Evolutionary conservation across 2,797 vertebrate genomes (phyloP), one percentile per base, ranked within the genome.

Genomic region (Pipistrellus pygmaeus): DNA sequence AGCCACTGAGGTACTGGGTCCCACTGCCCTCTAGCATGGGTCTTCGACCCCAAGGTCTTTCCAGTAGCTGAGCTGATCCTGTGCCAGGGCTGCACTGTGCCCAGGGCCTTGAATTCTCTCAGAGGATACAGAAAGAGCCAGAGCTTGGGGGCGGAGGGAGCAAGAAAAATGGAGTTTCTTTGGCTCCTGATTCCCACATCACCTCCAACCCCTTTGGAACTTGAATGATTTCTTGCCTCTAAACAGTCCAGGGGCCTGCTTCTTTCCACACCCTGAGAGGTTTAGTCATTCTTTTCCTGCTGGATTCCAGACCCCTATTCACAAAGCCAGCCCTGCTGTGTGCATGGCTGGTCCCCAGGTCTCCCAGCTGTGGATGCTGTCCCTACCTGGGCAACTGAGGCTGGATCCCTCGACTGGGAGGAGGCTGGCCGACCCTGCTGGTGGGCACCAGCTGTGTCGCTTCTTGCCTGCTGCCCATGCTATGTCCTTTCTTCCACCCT

Each of bases 401-500:
- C 48, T 18, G 27, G 55, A 46, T 73, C 68, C 41, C 25, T 76
- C 48, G 23, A 20, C 68, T 1, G 20, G 55, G 62, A 93, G 66
- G 41, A 82, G 41, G 27, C 48, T 9, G 44, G 15, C 27, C 35
- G 30, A 17, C 44, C 73, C 1, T 2, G 3, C 69, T 18, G 25
- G 18, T 4, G 0, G 4, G 71, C n/a, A 32, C 35, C 30, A 0
- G 0, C 84, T 62, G 12, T 27, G 41, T 85, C 11, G 0, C 64
- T 68, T 73, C 23, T 38, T 6, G 1, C 18, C 32, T 69, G 78
- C 82, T 13, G 1, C 57, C 76, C 25, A 6, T 0, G 88, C 95
- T 76, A 88, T 87, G 13, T 72, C 51, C 88, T 60, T 76, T 46
- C 60, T 41, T 55, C 53, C 0, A 20, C 53, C 32, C 48, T 20